These are phyloP conservation scores for Meteorus cinctellus DNA, from an alignment of 2,888 invertebrate species.

Conservation along the genomic window DNA sequence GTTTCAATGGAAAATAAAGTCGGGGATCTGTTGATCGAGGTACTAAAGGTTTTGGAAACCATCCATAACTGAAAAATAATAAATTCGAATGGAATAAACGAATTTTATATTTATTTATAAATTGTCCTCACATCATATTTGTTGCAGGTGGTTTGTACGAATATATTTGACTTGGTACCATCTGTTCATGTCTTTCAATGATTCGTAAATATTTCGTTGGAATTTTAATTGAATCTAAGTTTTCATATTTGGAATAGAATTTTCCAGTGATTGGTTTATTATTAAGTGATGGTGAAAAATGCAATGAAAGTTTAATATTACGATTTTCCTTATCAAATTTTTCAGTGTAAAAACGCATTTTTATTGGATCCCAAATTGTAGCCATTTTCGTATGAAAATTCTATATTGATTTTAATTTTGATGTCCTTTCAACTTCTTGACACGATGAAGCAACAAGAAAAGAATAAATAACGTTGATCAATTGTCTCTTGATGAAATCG, in stretches of 20 bases:
- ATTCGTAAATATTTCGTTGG: conserved; percentile 59
- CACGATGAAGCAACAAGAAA: no score
- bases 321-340: conserved; percentile 63
- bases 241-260: conserved; percentile 68
- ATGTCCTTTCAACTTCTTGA: no score
- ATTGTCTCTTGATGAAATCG: no score
- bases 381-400: background rate
- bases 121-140: conserved; percentile 65
- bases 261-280: conserved; percentile 61
- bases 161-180: conserved; percentile 61
- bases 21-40: conserved; percentile 59
- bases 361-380: conserved; percentile 57
- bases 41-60: conserved; percentile 60
- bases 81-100: conserved; percentile 29
- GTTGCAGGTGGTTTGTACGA: conserved; percentile 60
- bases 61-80: conserved; percentile 64
- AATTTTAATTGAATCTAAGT: conserved; percentile 24
- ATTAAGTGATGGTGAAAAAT: conserved; percentile 56
- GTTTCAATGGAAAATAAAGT: conserved; percentile 58
- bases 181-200: conserved; percentile 54
- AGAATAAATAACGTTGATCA: no score
- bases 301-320: conserved; percentile 55
- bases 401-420: no score
- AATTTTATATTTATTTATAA: conserved; percentile 3
- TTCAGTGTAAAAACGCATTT: conserved; percentile 62